These are phyloP conservation scores for Nemurella pictetii DNA, from an alignment of 2,888 invertebrate genomes.

Conservation along the genomic window DNA sequence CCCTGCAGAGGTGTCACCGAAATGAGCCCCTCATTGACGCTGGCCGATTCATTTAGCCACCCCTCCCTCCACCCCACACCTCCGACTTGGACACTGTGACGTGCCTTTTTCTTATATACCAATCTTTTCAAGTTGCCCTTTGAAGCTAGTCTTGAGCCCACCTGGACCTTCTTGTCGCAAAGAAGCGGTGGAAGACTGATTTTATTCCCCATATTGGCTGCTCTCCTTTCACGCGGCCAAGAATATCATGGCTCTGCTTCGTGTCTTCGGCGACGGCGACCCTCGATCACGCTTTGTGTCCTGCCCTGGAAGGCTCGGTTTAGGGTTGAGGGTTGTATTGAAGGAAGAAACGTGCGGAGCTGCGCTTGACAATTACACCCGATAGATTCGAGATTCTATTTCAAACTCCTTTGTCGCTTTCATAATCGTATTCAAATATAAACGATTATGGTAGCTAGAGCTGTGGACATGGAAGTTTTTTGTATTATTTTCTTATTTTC, in stretches of 20 bases:
- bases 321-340: background rate
- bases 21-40: background rate
- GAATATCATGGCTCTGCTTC: background rate
- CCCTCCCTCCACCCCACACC: background rate
- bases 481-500: no score
- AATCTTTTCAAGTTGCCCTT: conserved; percentile 4
- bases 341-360: no score
- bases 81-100: background rate
- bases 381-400: background rate
- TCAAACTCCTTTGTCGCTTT: background rate
- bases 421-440: no score
- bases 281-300: background rate
- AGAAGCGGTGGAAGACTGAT: background rate
- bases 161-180: background rate
- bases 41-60: background rate
- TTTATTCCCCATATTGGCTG: background rate
- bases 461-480: no score
- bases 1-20: background rate
- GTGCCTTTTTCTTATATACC: background rate
- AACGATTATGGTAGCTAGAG: no score
- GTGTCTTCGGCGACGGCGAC: background rate
- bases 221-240: background rate
- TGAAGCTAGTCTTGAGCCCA: background rate
- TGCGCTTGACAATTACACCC: background rate
- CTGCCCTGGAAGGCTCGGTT: background rate